Conservation (phyloP, 1,140 invertebrate species). For the Mercenaria mercenaria region DNA sequence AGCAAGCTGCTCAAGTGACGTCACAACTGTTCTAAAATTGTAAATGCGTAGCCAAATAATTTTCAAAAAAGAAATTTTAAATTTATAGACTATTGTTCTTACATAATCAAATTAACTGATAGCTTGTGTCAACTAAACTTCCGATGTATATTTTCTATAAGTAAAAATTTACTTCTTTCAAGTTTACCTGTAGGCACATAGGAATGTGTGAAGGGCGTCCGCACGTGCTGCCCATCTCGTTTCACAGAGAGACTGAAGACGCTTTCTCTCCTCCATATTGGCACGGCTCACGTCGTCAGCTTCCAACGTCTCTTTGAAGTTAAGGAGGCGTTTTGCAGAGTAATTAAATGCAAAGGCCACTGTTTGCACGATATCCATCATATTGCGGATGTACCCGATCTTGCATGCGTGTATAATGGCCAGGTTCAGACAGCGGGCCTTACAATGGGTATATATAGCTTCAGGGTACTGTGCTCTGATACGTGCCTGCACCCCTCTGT, state of each 20-base stretch:
- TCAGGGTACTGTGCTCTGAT: conserved; percentile 28
- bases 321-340: conserved; percentile 40
- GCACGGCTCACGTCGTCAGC: background rate
- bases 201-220: conserved; percentile 45
- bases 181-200: conserved; percentile 10
- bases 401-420: conserved; percentile 56
- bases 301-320: conserved; percentile 6
- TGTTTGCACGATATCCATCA: conserved; percentile 47
- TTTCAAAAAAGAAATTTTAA: background rate
- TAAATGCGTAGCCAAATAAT: background rate
- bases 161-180: background rate
- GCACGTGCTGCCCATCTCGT: conserved; percentile 48
- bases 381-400: conserved; percentile 18
- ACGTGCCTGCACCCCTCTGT: conserved; percentile 47
- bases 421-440: conserved; percentile 64
- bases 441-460: conserved; percentile 63
- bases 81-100: background rate
- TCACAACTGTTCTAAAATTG: background rate
- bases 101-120: background rate
- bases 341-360: conserved; percentile 63
- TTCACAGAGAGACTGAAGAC: conserved; percentile 46
- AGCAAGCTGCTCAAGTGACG: conserved; percentile 1
- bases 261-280: conserved; percentile 18
- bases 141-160: background rate
- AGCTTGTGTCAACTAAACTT: background rate